These are phyloP conservation scores for Gouania willdenowi DNA, from an alignment of 2,797 vertebrate genomes.

Conservation along the genomic window DNA sequence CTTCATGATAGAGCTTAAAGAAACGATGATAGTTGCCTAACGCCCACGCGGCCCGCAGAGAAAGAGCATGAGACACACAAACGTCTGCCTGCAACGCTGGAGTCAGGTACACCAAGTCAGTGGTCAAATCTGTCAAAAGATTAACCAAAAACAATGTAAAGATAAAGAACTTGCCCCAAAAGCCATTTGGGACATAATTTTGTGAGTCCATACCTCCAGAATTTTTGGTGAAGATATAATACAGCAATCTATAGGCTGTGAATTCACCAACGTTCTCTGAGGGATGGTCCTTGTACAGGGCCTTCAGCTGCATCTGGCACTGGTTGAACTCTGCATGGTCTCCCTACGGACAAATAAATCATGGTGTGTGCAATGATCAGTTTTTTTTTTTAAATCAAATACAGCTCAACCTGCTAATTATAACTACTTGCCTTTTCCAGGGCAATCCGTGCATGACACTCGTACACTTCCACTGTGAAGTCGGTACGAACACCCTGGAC, in stretches of 20 bases:
- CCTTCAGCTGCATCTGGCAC: conserved; percentile 92
- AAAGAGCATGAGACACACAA: conserved; percentile 84
- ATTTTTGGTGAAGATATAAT: conserved; percentile 93
- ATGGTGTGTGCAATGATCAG: background rate
- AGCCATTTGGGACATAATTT: no score
- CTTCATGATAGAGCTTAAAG: conserved; percentile 83
- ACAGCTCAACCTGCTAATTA: background rate
- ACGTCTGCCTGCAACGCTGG: conserved; percentile 78
- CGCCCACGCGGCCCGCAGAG: conserved; percentile 87
- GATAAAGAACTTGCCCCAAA: no score
- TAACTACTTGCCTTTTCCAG: conserved; percentile 86
- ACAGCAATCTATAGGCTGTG: conserved; percentile 87
- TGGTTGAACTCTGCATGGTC: conserved; percentile 96
- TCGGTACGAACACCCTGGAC: conserved; percentile 91
- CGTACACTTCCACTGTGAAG: conserved; percentile 93
- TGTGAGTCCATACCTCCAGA: conserved; percentile 87
- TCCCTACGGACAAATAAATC: conserved; percentile 67
- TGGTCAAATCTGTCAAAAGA: conserved; percentile 81
- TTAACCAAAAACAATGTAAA: no score
- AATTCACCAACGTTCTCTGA: conserved; percentile 90
- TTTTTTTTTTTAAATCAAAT: no score
- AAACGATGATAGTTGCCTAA: conserved; percentile 88
- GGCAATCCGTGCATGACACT: conserved; percentile 91
- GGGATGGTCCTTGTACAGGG: conserved; percentile 84
- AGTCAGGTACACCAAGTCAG: conserved; percentile 87